Conservation (phyloP, 2,113 vertebrate genomes). For the Pelecanoides urinatrix region DNA sequence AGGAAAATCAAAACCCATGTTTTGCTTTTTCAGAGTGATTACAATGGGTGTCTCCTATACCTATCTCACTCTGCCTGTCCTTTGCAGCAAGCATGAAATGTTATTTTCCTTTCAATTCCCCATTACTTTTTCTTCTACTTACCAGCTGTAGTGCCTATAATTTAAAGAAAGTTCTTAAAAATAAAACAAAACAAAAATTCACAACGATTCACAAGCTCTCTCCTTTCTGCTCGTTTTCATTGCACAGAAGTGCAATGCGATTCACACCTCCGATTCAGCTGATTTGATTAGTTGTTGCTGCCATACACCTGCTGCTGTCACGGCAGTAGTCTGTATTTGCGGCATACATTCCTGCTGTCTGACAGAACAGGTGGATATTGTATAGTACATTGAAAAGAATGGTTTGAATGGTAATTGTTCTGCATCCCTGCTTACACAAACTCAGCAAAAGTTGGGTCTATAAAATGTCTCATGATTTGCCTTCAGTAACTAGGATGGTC, state of each 20-base stretch:
- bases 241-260: neutral
- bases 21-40: slow-evolving; percentile 47
- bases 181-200: slow-evolving; percentile 29
- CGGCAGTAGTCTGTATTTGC: slow-evolving; percentile 46
- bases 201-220: neutral
- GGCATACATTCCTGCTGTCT: slow-evolving; percentile 46
- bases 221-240: neutral
- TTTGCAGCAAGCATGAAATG: neutral
- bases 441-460: neutral
- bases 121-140: neutral
- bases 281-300: slow-evolving; percentile 60
- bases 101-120: slow-evolving; percentile 4
- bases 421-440: slow-evolving; percentile 21
- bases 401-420: slow-evolving; percentile 58
- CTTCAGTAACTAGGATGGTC: neutral
- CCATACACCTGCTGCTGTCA: slow-evolving; percentile 54
- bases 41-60: slow-evolving; percentile 7
- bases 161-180: neutral
- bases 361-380: slow-evolving; percentile 53
- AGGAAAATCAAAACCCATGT: slow-evolving; percentile 50
- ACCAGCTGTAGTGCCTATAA: neutral
- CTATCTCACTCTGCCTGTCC: neutral
- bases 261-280: slow-evolving; percentile 11
- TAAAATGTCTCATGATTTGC: neutral
- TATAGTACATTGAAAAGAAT: slow-evolving; percentile 57